These are phyloP conservation scores for Telenomus remus DNA, from an alignment of 1,140 invertebrate genomes.

Conservation along the genomic window DNA sequence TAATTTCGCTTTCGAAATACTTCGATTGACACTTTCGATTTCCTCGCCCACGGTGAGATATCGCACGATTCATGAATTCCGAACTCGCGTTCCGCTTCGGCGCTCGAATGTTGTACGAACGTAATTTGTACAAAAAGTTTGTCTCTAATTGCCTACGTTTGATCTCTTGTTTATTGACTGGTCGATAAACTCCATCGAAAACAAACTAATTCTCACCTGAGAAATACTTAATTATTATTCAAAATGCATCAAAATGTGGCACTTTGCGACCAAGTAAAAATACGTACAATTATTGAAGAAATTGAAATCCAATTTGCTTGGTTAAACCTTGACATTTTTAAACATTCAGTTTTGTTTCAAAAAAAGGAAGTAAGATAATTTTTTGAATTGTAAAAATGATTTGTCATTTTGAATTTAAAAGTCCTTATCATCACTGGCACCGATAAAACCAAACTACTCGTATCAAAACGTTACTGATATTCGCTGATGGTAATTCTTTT, in stretches of 20 bases:
- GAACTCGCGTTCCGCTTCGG: conserved; percentile 45
- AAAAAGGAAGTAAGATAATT: no score
- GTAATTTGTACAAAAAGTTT: conserved; percentile 40
- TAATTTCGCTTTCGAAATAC: conserved; percentile 62
- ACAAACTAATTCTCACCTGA: background rate
- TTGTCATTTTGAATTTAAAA: background rate
- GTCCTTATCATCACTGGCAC: conserved; percentile 9
- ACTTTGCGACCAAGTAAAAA: no score
- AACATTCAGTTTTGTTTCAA: no score
- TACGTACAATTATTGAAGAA: no score
- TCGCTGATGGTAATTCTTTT: conserved; percentile 39
- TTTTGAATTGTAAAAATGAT: no score
- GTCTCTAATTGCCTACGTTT: conserved; percentile 20
- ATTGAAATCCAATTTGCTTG: no score
- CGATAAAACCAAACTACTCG: conserved; percentile 33
- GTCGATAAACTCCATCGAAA: background rate
- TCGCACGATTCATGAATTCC: conserved; percentile 58
- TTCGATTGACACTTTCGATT: conserved; percentile 61
- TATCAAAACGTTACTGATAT: conserved; percentile 1
- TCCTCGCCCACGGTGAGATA: conserved; percentile 58
- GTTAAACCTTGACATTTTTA: no score
- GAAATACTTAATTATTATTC: background rate
- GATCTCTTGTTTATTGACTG: no score
- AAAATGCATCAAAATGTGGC: no score
- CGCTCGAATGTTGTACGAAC: conserved; percentile 44